These are phyloP conservation scores for Panthera tigris DNA, from an alignment of 2,113 vertebrate species.

Conservation along the genomic window DNA sequence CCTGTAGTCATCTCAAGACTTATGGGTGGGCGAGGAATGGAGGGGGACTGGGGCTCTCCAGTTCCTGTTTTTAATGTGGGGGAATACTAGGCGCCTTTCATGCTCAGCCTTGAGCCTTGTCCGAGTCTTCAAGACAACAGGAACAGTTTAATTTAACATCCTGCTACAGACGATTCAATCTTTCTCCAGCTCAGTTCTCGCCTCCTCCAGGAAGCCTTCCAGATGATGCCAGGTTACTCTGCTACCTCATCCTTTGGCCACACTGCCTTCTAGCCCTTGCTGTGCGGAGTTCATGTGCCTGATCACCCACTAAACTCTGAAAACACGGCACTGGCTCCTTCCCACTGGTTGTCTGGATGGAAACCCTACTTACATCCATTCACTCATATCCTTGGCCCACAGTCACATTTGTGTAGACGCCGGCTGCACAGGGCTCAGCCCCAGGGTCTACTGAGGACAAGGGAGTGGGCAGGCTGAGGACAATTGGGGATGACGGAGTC, in stretches of 20 bases:
- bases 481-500: not conserved
- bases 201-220: conserved; percentile 23
- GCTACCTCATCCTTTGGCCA: not conserved
- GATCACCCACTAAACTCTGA: not conserved
- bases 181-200: not conserved
- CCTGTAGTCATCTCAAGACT: not conserved
- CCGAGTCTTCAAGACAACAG: not conserved
- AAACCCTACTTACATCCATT: not conserved
- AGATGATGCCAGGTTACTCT: not conserved
- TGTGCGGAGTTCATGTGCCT: not conserved
- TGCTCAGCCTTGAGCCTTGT: not conserved
- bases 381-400: not conserved
- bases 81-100: not conserved
- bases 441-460: not conserved
- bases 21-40: too few relatives aligned
- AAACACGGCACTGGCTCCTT: not conserved
- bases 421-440: not conserved
- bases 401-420: not conserved
- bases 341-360: not conserved
- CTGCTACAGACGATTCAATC: not conserved
- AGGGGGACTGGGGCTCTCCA: not conserved
- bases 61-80: not conserved
- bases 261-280: not conserved
- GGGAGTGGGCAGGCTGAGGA: not conserved
- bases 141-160: not conserved